These are phyloP conservation scores for Emydoidea blandingii DNA, from an alignment of 2,797 vertebrate genomes.

Conservation along the genomic window DNA sequence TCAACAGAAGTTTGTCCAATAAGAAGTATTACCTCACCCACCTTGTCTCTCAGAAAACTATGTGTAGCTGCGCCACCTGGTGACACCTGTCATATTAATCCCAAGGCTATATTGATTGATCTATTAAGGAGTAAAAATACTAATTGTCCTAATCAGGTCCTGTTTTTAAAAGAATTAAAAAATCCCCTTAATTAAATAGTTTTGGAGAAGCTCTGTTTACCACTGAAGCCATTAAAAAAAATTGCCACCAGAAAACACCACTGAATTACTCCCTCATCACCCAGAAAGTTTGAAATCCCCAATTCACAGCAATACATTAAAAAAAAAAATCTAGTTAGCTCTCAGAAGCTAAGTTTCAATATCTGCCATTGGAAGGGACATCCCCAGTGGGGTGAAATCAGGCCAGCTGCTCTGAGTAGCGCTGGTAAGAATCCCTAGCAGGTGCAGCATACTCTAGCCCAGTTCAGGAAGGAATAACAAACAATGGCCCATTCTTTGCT, in stretches of 20 bases:
- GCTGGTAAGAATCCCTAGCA: background rate
- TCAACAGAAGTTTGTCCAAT: no score
- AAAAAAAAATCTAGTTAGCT: background rate
- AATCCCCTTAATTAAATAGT: background rate
- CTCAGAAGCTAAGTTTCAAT: background rate
- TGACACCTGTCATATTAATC: background rate
- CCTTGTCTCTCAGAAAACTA: background rate
- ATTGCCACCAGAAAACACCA: background rate
- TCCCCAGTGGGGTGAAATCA: accelerated
- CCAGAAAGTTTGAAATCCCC: background rate
- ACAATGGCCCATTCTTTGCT: background rate
- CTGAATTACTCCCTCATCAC: background rate
- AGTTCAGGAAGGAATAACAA: background rate
- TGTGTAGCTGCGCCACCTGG: background rate
- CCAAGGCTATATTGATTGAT: background rate
- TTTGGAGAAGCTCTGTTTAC: background rate
- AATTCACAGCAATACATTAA: background rate
- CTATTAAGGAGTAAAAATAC: background rate
- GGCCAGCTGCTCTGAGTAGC: background rate
- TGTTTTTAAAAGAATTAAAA: background rate
- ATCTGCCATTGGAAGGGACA: background rate
- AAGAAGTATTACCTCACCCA: no score
- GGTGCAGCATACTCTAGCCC: background rate
- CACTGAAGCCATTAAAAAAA: background rate
- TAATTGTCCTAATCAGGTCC: background rate